These are phyloP conservation scores for Oreohelix idahoensis DNA, from an alignment of 1,140 invertebrate genomes.

Conservation along the genomic window DNA sequence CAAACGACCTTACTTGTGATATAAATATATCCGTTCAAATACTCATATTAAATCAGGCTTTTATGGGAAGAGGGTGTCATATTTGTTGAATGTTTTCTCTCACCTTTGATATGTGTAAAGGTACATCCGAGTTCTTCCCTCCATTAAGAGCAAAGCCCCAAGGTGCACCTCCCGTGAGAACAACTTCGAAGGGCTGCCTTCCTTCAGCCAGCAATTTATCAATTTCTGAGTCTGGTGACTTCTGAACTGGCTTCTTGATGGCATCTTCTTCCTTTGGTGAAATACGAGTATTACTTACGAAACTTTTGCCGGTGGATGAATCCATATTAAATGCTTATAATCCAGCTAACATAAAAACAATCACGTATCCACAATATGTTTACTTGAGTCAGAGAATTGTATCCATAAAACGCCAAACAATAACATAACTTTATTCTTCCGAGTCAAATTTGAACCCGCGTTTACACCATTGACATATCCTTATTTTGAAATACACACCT, in stretches of 20 bases:
- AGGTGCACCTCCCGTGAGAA: conserved; percentile 44
- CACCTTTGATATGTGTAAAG: conserved; percentile 44
- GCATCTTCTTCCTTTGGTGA: background rate
- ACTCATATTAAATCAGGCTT: background rate
- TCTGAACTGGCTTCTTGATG: background rate
- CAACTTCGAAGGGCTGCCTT: conserved; percentile 43
- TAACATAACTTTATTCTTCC: background rate
- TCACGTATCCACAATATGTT: background rate
- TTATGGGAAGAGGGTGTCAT: background rate
- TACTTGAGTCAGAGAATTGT: no score
- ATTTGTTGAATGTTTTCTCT: conserved; percentile 6
- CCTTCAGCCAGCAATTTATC: conserved; percentile 30
- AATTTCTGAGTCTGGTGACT: background rate
- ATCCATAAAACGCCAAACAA: background rate
- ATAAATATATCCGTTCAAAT: background rate
- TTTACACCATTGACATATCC: background rate
- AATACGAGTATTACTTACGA: background rate
- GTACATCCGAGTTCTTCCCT: conserved; percentile 17
- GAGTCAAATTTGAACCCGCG: no score
- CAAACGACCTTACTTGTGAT: background rate
- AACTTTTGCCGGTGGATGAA: background rate
- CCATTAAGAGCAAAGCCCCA: conserved; percentile 46
- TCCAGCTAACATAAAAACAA: background rate
- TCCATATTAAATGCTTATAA: background rate
- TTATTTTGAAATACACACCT: background rate